Base-by-base conservation (phyloP, 2,797 vertebrate species). In the Phylloscopus collybita region DNA sequence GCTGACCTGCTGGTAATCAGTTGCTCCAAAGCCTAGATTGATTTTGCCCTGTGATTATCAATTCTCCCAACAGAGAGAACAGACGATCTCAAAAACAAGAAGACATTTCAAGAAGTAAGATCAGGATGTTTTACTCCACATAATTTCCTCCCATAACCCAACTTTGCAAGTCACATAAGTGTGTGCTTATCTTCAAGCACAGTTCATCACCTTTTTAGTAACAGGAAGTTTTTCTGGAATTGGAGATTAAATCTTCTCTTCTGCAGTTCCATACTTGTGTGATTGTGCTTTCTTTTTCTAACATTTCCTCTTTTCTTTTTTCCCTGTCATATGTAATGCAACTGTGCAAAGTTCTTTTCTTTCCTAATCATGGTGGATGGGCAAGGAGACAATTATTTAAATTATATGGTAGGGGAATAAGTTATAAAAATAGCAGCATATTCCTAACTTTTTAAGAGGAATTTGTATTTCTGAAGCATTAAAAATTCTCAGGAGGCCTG, bases 341-440 rank as follows among this genome's bases (percentile, higher is more conserved):
- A 91, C 30, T n/a, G 86, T 88, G 53, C 42, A 86, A 57, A 86
- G 56, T 93, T 92, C 44, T 84, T 92, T 56, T 60, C 44, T 90
- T 78, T 67, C 83, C 92, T 93, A 94, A 91, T 81, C 57, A 76
- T 16, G 47, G 59, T 74, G 40, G 26, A 62, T 90, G 57, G 30
- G 25, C 9, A 3, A 40, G 67, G 50, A 95, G 53, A 49, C 25
- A 81, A 86, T 81, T 87, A 92, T 80, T 94, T 84, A 72, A 94
- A 73, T 66, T 81, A 80, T 64, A 90, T 66, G 30, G 84, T 90
- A 16, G 8, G 30, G 64, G 53, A 92, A 65, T 13, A 45, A 87
- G 25, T 73, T 92, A 67, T 76, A 93, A 93, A 96, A 97, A 84
- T 60, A 93, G 81, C 49, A 91, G 53, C 16, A 74, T 5, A 13